Percentiles rank a stretch among this genome's conserved stretches.
Conservation (phyloP, 2,797 vertebrate genomes). For the Rousettus madagascariensis region DNA sequence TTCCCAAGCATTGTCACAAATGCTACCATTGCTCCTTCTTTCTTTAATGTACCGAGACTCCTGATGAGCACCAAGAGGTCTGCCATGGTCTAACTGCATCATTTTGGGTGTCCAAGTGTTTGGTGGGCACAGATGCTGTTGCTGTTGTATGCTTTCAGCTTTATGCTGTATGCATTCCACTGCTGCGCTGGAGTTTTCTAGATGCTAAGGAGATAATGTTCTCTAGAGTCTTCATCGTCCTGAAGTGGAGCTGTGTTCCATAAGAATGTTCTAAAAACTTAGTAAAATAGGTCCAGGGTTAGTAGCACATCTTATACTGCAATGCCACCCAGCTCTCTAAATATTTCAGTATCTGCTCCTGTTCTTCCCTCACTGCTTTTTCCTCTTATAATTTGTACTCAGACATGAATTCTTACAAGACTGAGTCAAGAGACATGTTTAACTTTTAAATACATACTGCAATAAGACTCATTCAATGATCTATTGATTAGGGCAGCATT, state of each 20-base stretch:
- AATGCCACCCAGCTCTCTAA: background rate
- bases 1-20: background rate
- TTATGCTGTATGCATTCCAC: background rate
- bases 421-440: background rate
- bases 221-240: background rate
- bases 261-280: background rate
- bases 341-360: background rate
- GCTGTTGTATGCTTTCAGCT: background rate
- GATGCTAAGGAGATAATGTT: background rate
- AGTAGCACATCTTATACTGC: background rate
- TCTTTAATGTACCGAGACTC: background rate
- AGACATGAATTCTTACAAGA: background rate
- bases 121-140: background rate
- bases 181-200: background rate
- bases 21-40: background rate
- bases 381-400: background rate
- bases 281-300: background rate
- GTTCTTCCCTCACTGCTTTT: background rate
- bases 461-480: background rate
- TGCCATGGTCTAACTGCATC: fast-evolving
- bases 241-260: background rate
- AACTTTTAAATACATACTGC: background rate
- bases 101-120: background rate
- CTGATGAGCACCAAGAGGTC: background rate
- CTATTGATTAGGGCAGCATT: background rate